Percentiles rank a stretch among this genome's conserved stretches.
Evolutionary conservation across 2,797 vertebrate genomes (phyloP).

Genomic region (Avahi laniger): DNA sequence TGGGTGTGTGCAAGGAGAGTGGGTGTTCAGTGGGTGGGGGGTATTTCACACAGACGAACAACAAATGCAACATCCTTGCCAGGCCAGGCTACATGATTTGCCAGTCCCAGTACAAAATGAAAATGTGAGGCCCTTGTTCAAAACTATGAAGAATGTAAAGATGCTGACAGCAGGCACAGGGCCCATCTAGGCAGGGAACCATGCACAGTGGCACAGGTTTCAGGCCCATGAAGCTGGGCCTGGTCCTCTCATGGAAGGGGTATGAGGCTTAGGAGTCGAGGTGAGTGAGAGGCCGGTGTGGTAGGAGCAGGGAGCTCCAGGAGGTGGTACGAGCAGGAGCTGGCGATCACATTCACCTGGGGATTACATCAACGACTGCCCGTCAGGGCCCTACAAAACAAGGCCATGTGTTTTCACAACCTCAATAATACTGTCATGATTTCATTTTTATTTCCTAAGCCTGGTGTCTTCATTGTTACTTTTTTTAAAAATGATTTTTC

Average conservation of each 20-base stretch:
- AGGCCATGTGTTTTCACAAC: not conserved
- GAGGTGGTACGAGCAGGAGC: not conserved
- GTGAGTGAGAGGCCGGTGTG: not conserved
- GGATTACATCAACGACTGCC: fast-evolving
- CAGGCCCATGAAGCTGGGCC: not conserved
- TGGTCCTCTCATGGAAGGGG: not conserved
- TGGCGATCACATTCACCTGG: not conserved
- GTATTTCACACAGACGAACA: not conserved
- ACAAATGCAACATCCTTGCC: not conserved
- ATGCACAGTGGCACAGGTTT: not conserved
- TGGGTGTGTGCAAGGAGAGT: not conserved
- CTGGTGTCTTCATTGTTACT: not conserved
- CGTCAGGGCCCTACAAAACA: not conserved
- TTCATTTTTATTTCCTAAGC: not conserved
- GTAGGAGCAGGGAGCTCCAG: not conserved
- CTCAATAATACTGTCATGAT: not conserved
- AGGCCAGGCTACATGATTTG: not conserved
- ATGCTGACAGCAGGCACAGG: not conserved
- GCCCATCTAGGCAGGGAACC: not conserved
- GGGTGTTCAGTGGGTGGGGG: too few species aligned
- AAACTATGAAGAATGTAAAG: not conserved
- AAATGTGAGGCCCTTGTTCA: not conserved
- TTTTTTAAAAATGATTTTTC: not conserved
- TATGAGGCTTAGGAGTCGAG: not conserved
- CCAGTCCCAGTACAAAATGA: not conserved